Base-by-base conservation (phyloP, 2,888 invertebrate species). In the Germaria angustata region DNA sequence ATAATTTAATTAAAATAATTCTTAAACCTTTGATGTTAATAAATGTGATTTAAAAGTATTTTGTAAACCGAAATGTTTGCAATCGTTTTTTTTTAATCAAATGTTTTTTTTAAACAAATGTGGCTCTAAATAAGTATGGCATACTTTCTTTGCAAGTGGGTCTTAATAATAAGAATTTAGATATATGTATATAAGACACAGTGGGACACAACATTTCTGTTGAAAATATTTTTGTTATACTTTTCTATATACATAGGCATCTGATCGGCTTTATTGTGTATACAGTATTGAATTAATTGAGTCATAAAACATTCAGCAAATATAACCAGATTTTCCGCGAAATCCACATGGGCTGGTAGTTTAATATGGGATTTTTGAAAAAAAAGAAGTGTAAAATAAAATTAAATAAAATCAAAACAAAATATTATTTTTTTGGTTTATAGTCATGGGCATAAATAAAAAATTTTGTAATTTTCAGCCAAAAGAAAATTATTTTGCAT, bases 261-360 rank as follows among this genome's bases (percentile, higher is more conserved):
- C 20, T 55, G 22, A 41, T 20, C 51, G 51, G 44, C 32, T 49
- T 22, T 32, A 49, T 39, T 32, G 11, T 22, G 11, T 55, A 46
- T 71, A 65, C 28, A 51, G 61, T 44, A 71, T 76, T 66, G 55
- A 71, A 71, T 79, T 82, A 82, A 82, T 82, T 79, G 79, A 82
- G 79, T 79, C 82, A 82, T 82, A 82, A 79, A 82, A 82, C 75
- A 82, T 79, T 82, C 76, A 82, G 79, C 82, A 82, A 76, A 82
- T 82, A 79, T 82, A 46, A 82, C 65, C 82, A 82, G 82, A 82
- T 79, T 82, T 81, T 82, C 82, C 76, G 71, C 66, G 75, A 82
- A 82, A 76, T 79, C 53, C 79, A 61, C 71, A 79, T 79, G 55
- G 57, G 32, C 61, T 59, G 66, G 32, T 13, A 41, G 57, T 59